These are phyloP conservation scores for Odontocerum albicorne DNA, from an alignment of 2,888 invertebrate genomes.

Conservation along the genomic window DNA sequence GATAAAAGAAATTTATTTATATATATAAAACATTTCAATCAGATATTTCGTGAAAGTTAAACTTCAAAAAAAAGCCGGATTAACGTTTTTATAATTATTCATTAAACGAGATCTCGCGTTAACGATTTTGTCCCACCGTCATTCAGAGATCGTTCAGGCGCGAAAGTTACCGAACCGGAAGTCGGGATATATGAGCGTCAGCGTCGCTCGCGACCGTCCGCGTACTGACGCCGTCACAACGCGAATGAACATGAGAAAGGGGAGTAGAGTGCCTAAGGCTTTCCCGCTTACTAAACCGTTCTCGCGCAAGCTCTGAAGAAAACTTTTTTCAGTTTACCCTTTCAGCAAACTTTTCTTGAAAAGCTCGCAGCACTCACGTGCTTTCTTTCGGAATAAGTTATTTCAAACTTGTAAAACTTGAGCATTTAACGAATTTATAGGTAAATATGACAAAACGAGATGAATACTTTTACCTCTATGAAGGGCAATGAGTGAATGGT, in stretches of 20 bases:
- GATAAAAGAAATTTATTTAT: not conserved
- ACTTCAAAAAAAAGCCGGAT: not conserved
- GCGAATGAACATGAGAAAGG: slow-evolving; percentile 20
- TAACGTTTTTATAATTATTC: not conserved
- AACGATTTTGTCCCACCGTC: slow-evolving; percentile 4
- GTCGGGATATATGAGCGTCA: not conserved
- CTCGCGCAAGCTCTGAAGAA: slow-evolving; percentile 16
- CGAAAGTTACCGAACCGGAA: slow-evolving; percentile 27
- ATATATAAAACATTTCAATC: not conserved
- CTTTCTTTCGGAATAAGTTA: not conserved
- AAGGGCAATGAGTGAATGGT: too few relatives aligned
- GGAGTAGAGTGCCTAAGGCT: not conserved
- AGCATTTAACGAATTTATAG: too few relatives aligned
- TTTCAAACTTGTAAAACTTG: too few relatives aligned
- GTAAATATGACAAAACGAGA: too few relatives aligned
- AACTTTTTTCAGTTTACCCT: slow-evolving; percentile 10
- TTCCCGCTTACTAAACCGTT: not conserved
- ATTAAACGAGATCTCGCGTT: not conserved
- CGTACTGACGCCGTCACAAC: slow-evolving; percentile 27
- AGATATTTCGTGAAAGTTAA: not conserved
- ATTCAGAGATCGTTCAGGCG: slow-evolving; percentile 20
- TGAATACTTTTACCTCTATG: too few relatives aligned
- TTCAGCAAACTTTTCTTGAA: slow-evolving; percentile 10
- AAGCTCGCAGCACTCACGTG: not conserved
- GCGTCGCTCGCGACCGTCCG: slow-evolving; percentile 24